These are phyloP conservation scores for Solea solea DNA, from an alignment of 2,113 vertebrate species.

Conservation along the genomic window DNA sequence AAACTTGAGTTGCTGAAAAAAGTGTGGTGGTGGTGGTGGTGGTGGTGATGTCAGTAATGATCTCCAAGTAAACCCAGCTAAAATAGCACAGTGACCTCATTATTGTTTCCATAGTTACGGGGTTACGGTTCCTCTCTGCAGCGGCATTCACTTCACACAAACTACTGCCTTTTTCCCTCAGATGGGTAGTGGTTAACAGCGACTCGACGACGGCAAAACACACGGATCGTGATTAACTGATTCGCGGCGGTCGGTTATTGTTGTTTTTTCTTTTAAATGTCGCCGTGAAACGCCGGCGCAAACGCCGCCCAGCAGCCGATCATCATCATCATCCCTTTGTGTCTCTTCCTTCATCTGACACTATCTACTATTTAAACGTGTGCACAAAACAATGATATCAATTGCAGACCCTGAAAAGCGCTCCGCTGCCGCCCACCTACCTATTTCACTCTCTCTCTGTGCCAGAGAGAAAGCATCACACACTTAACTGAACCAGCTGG, in stretches of 20 bases:
- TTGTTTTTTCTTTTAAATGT: too few species aligned
- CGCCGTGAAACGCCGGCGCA: too few species aligned
- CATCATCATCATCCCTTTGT: constrained; percentile 10
- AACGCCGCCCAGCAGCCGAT: too few species aligned
- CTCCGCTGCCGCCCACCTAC: constrained; percentile 57
- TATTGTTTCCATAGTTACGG: constrained; percentile 79
- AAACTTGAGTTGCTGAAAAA: constrained; percentile 55
- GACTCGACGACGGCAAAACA: not conserved
- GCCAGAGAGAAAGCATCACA: constrained; percentile 64
- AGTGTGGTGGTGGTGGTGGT: constrained; percentile 12
- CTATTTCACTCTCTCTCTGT: constrained; percentile 37
- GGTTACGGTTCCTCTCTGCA: constrained; percentile 67
- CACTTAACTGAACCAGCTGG: constrained; percentile 69
- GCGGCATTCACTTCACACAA: constrained; percentile 54
- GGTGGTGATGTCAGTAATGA: constrained; percentile 65
- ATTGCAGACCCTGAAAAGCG: constrained; percentile 53
- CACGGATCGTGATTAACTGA: too few species aligned
- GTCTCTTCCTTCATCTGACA: constrained; percentile 46
- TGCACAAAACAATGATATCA: constrained; percentile 56
- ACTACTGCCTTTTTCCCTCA: constrained; percentile 47
- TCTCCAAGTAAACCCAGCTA: constrained; percentile 69
- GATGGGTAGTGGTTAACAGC: constrained; percentile 35
- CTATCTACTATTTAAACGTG: constrained; percentile 39
- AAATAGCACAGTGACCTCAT: constrained; percentile 71
- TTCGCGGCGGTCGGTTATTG: too few species aligned